phyloP scores from a whole-genome alignment of 2,888 invertebrate genomes.

The Polyploca ridens region DNA sequence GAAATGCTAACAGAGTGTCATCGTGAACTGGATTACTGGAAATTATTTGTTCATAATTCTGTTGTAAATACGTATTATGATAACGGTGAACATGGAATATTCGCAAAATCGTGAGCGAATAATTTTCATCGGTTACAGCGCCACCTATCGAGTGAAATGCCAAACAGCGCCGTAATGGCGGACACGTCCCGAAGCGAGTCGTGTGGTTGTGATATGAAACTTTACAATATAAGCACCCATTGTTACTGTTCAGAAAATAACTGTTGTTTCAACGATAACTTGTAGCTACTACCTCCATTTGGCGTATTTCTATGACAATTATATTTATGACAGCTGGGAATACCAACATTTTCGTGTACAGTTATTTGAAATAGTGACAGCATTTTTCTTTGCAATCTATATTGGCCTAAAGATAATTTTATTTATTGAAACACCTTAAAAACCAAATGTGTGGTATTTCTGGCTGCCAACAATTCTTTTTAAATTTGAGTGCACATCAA shows the following conservation, averaged over 20 bases:
- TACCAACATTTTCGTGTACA: constrained; percentile 64
- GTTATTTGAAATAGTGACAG: constrained; percentile 21
- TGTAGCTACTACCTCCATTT: constrained; percentile 41
- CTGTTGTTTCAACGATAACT: constrained; percentile 31
- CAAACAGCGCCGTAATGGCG: constrained; percentile 55
- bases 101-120: constrained; percentile 35
- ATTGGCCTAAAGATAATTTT: constrained; percentile 42
- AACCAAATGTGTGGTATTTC: constrained; percentile 67
- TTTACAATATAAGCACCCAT: constrained; percentile 42
- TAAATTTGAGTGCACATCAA: not conserved
- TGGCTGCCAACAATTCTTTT: constrained; percentile 24
- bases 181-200: constrained; percentile 50
- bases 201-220: constrained; percentile 72
- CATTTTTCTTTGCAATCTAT: constrained; percentile 18
- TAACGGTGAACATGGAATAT: constrained; percentile 16
- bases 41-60: constrained; percentile 37
- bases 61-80: constrained; percentile 25
- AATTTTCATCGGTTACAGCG: constrained; percentile 36
- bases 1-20: constrained; percentile 38
- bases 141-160: constrained; percentile 44
- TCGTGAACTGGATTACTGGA: constrained; percentile 23
- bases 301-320: constrained; percentile 45
- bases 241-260: constrained; percentile 44
- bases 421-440: constrained; percentile 36
- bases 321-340: constrained; percentile 48